Evolutionary conservation across 2,888 invertebrate genomes (phyloP).

Genomic region (Callinectes sapidus): DNA sequence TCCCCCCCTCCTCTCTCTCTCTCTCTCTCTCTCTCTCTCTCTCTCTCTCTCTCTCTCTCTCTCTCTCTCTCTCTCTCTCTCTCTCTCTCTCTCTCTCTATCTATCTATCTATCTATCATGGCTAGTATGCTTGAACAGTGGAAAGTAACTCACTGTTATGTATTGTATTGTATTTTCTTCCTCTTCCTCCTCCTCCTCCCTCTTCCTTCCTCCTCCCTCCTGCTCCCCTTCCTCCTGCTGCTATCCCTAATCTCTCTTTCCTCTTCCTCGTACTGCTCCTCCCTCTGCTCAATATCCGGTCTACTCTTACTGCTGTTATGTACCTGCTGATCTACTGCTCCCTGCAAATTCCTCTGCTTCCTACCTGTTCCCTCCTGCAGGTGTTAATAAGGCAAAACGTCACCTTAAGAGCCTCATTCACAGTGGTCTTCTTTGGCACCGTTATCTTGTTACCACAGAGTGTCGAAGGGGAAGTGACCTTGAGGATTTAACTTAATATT

Average conservation of each 20-base stretch:
- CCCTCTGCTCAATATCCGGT: background rate
- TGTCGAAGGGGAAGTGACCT: background rate
- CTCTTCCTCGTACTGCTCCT: background rate
- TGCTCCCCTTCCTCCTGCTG: background rate
- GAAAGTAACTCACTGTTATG: background rate
- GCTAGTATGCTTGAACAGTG: slow-evolving; percentile 15
- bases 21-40: background rate
- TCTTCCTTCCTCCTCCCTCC: background rate
- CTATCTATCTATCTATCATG: background rate
- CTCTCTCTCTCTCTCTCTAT: background rate
- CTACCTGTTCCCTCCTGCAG: background rate
- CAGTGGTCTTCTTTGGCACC: background rate
- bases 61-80: background rate
- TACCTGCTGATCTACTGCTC: background rate
- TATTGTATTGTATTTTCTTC: background rate
- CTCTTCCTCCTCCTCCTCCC: background rate
- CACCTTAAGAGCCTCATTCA: background rate
- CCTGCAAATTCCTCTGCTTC: background rate
- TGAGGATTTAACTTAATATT: no score
- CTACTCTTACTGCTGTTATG: background rate
- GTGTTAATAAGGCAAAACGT: background rate
- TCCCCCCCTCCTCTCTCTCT: background rate
- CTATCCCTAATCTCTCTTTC: background rate
- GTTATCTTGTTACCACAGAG: background rate
- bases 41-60: background rate